Conservation (phyloP, 2,113 vertebrate species). For the Peromyscus polionotus region DNA sequence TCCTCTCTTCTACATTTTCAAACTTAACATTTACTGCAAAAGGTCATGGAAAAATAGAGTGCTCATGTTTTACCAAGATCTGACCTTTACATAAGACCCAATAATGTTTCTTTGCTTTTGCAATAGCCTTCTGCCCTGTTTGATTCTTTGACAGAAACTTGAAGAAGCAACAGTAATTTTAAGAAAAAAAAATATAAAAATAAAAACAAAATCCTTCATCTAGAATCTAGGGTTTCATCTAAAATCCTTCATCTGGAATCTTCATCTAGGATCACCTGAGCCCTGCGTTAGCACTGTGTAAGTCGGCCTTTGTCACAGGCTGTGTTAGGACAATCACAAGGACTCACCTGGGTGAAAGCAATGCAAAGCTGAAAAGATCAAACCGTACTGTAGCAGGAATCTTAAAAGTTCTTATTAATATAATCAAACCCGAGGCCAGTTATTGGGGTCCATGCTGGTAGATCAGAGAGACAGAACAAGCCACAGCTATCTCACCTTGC, state of each 20-base stretch:
- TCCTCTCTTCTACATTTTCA: conserved; percentile 39
- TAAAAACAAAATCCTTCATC: background rate
- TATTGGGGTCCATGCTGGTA: too few species aligned
- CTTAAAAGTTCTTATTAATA: too few species aligned
- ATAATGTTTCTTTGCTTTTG: conserved; percentile 23
- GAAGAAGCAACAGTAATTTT: conserved; percentile 4
- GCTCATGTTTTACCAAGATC: conserved; percentile 16
- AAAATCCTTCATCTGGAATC: background rate
- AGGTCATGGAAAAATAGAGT: conserved; percentile 48
- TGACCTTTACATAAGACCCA: background rate
- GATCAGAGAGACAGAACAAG: too few species aligned
- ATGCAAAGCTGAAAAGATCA: background rate
- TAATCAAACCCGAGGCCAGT: too few species aligned
- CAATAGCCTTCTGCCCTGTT: conserved; percentile 7
- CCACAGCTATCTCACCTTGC: too few species aligned
- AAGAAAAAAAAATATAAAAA: background rate
- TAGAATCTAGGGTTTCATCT: background rate
- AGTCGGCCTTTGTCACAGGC: background rate
- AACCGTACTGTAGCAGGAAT: too few species aligned
- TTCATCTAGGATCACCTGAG: background rate
- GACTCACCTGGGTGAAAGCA: background rate
- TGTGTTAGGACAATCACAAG: background rate
- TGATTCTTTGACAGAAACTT: conserved; percentile 42
- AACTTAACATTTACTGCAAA: conserved; percentile 42
- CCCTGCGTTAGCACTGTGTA: background rate